Conservation (phyloP, 2,888 invertebrate genomes). For the Marasmarcha lunaedactyla region DNA sequence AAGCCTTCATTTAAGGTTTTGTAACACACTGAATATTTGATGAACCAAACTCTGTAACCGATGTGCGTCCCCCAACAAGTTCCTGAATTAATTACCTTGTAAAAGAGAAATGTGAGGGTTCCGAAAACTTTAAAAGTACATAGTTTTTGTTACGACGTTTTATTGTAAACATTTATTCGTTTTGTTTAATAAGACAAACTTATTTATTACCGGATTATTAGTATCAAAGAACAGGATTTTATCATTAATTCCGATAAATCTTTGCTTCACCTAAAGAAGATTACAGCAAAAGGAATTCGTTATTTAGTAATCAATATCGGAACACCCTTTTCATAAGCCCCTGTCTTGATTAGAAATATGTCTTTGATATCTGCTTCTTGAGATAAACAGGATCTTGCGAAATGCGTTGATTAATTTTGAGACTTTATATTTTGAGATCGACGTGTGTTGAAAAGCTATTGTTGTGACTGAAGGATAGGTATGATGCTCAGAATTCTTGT, state of each 20-base stretch:
- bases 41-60: constrained; percentile 31
- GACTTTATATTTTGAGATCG: constrained; percentile 4
- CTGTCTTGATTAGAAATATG: constrained; percentile 24
- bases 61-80: constrained; percentile 26
- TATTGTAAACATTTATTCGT: no score
- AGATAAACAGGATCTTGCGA: background rate
- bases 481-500: background rate
- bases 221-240: no score
- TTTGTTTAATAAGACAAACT: no score
- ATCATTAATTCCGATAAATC: no score
- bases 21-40: constrained; percentile 57
- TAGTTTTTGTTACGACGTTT: no score
- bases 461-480: constrained; percentile 8
- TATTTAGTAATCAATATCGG: constrained; percentile 32
- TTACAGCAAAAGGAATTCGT: constrained; percentile 18
- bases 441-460: constrained; percentile 7
- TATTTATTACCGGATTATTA: no score
- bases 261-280: no score
- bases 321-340: constrained; percentile 19
- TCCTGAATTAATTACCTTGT: constrained; percentile 39
- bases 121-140: no score
- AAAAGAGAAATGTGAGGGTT: background rate
- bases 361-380: constrained; percentile 26
- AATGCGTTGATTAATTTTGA: background rate
- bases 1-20: constrained; percentile 52